These are phyloP conservation scores for Pocillopora damicornis DNA, from an alignment of 64 coral and sea anemone genomes.

Conservation along the genomic window DNA sequence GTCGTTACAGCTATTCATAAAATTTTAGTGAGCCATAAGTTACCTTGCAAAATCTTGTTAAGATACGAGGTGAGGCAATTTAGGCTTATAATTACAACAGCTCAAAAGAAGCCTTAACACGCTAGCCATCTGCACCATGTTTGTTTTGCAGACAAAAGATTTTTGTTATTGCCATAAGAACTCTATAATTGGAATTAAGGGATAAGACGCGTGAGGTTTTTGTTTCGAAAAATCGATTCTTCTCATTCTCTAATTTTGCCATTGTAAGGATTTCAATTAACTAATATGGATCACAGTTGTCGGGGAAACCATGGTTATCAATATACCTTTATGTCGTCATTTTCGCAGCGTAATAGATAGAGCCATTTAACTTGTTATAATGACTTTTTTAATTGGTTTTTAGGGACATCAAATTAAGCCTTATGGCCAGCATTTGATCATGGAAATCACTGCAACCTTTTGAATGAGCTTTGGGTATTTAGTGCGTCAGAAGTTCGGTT, in stretches of 20 bases:
- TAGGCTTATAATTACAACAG: constrained; percentile 9
- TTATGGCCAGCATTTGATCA: not conserved
- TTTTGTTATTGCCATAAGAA: not conserved
- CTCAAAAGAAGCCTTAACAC: not conserved
- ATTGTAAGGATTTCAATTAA: not conserved
- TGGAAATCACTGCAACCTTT: not conserved
- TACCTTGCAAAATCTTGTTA: not conserved
- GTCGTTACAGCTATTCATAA: constrained; percentile 3
- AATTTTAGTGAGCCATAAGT: not conserved
- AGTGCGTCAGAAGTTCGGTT: no score
- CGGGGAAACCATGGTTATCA: not conserved
- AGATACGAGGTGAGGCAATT: not conserved
- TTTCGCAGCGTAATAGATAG: constrained; percentile 1
- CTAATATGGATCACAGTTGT: not conserved
- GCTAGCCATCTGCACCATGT: not conserved
- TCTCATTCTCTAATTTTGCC: not conserved
- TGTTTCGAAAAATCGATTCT: not conserved
- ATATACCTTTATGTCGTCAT: not conserved
- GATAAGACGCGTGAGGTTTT: not conserved
- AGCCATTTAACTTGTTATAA: not conserved
- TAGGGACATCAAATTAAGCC: not conserved
- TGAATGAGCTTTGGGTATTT: no score
- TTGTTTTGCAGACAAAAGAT: not conserved
- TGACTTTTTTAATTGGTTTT: not conserved
- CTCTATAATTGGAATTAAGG: not conserved